These are phyloP conservation scores for Bovichtus variegatus DNA, from an alignment of 2,797 vertebrate genomes.

Conservation along the genomic window DNA sequence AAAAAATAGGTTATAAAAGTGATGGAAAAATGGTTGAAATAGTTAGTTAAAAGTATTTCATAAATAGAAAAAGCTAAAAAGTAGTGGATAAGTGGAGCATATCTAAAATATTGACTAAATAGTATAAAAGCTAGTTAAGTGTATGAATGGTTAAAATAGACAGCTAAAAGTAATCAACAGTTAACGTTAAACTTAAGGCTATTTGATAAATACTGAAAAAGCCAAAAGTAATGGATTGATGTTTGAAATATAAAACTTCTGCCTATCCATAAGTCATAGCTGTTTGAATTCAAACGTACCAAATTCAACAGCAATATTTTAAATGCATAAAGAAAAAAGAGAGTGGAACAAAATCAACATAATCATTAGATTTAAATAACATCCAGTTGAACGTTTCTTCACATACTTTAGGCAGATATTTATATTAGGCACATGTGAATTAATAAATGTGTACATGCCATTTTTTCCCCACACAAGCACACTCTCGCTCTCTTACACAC, in stretches of 20 bases:
- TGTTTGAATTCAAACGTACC: background rate
- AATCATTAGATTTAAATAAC: background rate
- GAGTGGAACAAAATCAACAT: background rate
- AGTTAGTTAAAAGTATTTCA: too few species aligned
- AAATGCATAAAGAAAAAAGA: background rate
- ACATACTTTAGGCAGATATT: background rate
- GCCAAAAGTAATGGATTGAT: background rate
- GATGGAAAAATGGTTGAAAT: too few species aligned
- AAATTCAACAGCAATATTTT: background rate
- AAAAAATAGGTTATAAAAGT: too few species aligned
- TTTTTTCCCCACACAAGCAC: conserved; percentile 11
- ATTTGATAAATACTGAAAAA: too few species aligned
- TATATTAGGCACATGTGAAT: conserved; percentile 13
- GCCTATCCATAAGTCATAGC: background rate
- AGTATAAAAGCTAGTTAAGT: background rate
- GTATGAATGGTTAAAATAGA: background rate
- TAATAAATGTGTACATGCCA: conserved; percentile 38
- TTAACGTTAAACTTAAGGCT: too few species aligned
- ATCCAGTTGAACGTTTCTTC: background rate
- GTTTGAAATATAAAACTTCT: background rate
- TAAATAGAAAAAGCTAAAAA: too few species aligned
- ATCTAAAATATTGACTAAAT: background rate
- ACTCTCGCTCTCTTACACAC: conserved; percentile 30
- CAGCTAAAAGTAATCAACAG: background rate
- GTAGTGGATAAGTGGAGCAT: too few species aligned